These are phyloP conservation scores for Apeira syringaria DNA, from an alignment of 2,888 invertebrate species.

Conservation along the genomic window DNA sequence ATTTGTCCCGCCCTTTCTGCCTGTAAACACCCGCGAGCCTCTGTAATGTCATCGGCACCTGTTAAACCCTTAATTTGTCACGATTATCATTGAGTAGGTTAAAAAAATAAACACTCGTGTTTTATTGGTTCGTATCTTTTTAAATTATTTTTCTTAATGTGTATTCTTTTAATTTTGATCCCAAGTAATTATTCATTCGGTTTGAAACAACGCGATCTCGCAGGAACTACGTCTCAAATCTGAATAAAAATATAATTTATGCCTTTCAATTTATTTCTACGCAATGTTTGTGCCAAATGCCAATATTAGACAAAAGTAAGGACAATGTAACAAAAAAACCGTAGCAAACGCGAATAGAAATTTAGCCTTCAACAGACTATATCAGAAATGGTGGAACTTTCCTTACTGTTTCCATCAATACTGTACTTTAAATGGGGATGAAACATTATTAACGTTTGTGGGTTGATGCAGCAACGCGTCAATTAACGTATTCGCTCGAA, in stretches of 20 bases:
- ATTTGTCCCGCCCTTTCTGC: no score
- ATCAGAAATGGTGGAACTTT: background rate
- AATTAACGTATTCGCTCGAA: constrained; percentile 13
- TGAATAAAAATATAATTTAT: background rate
- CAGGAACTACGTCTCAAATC: background rate
- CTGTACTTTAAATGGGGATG: background rate
- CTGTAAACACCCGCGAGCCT: no score
- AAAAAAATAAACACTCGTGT: no score
- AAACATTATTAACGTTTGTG: constrained; percentile 8
- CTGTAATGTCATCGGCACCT: no score
- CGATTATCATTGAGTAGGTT: no score
- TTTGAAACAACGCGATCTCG: background rate
- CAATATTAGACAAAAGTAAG: background rate
- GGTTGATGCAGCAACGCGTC: constrained; percentile 8
- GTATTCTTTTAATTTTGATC: no score
- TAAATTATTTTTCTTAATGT: no score
- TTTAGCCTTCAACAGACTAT: no score
- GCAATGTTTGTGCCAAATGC: background rate
- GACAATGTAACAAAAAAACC: background rate
- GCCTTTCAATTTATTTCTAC: background rate
- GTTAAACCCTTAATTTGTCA: no score
- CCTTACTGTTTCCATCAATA: background rate
- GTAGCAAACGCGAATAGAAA: background rate
- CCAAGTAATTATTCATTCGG: no score
- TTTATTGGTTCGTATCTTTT: no score